Base-by-base conservation (phyloP, 1,140 invertebrate genomes). In the Eciton burchellii region DNA sequence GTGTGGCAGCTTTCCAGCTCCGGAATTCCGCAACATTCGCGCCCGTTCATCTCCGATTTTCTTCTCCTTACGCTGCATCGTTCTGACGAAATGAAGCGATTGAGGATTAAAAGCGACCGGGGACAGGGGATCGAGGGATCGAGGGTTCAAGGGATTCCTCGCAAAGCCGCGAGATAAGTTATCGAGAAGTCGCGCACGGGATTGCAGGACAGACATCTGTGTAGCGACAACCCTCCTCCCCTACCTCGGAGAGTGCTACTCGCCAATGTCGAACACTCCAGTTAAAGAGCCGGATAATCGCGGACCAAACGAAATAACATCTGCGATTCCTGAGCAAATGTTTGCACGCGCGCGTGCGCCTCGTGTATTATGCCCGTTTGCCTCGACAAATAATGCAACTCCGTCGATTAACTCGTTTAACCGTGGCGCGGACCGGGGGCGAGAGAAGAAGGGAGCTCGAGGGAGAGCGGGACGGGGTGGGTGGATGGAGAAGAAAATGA, bases 361-460 rank as follows among this genome's bases (percentile, higher is more conserved):
- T 84, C 70, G n/a, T n/a, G n/a, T 6, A 79, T 86, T 88, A 86
- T 86, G 79, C 86, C 85, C 88, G 83, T 90, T n/a, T n/a, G 89
- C 81, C 90, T 89, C 74, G 86, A 87, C 90, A 92, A 92, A 92
- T 91, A 92, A 89, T 89, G 83, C 91, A 91, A 88, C 88, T 88
- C 66, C 90, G 70, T 21, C 73, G 73, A 47, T 83, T 84, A 90
- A 89, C 88, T 89, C 91, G 91, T 89, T 88, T 76, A n/a, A 66
- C 84, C 59, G 66, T 63, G 45, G 63, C 49, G 74, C 54, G 60
- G 66, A 59, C 35, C 54, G 41, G 47, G 52, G 71, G 35, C n/a
- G 9, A 54, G 72, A 41, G 12, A 14, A 11, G 65, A 21, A 21
- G 70, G 70, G 41, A 62, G 11, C n/a, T n/a, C n/a, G n/a, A n/a